A percentile compares a stretch with the other conserved stretches of the same genome.
Conservation (phyloP, 1,140 invertebrate genomes). For the Oncopodura yosiiana region DNA sequence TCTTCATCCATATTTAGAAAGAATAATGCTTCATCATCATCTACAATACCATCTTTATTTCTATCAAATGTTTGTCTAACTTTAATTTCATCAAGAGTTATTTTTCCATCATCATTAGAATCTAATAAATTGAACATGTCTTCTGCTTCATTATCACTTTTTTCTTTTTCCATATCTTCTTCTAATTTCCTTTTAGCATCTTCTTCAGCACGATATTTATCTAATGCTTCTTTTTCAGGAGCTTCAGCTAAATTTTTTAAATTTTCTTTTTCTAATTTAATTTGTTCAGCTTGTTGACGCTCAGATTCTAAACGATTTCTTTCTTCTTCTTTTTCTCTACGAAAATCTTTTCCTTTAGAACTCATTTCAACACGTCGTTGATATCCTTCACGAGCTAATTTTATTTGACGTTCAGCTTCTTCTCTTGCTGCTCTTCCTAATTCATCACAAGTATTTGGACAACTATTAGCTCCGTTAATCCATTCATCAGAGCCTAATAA, state of each 20-base stretch:
- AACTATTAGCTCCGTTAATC: conserved; percentile 49
- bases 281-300: conserved; percentile 56
- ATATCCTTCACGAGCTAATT: conserved; percentile 66
- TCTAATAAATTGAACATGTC: conserved; percentile 65
- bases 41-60: conserved; percentile 74
- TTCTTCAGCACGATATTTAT: conserved; percentile 57
- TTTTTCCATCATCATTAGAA: conserved; percentile 58
- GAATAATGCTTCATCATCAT: conserved; percentile 69
- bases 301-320: conserved; percentile 63
- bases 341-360: conserved; percentile 53
- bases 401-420: conserved; percentile 58
- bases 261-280: conserved; percentile 60
- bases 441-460: conserved; percentile 69
- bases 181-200: conserved; percentile 52
- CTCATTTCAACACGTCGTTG: conserved; percentile 65
- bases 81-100: conserved; percentile 69
- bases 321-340: conserved; percentile 49
- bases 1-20: conserved; percentile 63
- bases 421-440: conserved; percentile 66
- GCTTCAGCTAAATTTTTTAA: conserved; percentile 62
- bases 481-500: conserved; percentile 90
- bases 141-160: conserved; percentile 51
- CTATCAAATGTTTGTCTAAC: conserved; percentile 69
- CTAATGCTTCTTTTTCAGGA: conserved; percentile 62
- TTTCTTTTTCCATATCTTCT: conserved; percentile 48